Conservation (phyloP, 2,797 vertebrate species). For the Moxostoma hubbsi region DNA sequence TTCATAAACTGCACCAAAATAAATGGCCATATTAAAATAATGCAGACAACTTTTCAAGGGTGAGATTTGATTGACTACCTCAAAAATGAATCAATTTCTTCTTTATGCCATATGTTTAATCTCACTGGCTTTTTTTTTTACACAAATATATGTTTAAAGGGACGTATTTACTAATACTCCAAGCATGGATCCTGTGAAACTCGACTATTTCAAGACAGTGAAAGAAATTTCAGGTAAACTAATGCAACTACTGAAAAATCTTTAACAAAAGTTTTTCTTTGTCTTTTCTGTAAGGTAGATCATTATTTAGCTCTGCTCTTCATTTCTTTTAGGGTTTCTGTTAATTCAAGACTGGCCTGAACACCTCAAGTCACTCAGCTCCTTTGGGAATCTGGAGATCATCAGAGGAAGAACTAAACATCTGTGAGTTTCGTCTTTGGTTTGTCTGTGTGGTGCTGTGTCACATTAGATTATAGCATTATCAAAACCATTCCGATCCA, state of each 20-base stretch:
- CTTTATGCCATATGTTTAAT: neutral
- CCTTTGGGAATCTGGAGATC: slow-evolving; percentile 92
- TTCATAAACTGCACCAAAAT: slow-evolving; percentile 94
- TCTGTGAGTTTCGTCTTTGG: slow-evolving; percentile 72
- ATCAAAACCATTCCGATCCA: no score
- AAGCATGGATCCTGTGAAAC: slow-evolving; percentile 81
- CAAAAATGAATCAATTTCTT: accelerated
- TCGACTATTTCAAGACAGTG: slow-evolving; percentile 88
- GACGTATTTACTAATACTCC: slow-evolving; percentile 82
- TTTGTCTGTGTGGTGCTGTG: no score
- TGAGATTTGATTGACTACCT: slow-evolving; percentile 68
- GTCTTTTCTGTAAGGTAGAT: neutral
- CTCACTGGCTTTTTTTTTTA: neutral
- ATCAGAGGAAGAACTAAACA: slow-evolving; percentile 89
- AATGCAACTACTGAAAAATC: neutral
- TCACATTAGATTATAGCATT: no score
- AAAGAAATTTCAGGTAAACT: slow-evolving; percentile 92
- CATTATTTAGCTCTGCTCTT: neutral
- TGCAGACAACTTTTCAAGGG: slow-evolving; percentile 83
- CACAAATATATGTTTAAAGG: slow-evolving; percentile 72
- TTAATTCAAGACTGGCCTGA: slow-evolving; percentile 88
- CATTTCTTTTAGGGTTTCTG: slow-evolving; percentile 81
- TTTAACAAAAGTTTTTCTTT: no score
- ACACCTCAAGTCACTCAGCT: slow-evolving; percentile 84
- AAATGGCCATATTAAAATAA: slow-evolving; percentile 84